Evolutionary conservation across 2,888 invertebrate genomes (phyloP).

Genomic region (Acleris literana): DNA sequence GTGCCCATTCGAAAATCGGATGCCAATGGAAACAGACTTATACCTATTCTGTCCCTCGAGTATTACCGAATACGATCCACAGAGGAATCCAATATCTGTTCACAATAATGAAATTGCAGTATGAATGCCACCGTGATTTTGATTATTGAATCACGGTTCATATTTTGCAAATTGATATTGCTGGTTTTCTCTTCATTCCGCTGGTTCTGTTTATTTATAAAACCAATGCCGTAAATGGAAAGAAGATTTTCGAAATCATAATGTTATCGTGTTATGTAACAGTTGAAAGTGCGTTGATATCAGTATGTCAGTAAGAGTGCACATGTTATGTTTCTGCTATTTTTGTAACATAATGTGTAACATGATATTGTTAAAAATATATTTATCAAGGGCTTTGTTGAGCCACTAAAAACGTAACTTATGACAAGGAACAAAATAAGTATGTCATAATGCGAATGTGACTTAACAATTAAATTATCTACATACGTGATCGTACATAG

Average conservation of each 20-base stretch:
- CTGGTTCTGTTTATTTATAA: constrained; percentile 26
- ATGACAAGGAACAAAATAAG: too few species aligned
- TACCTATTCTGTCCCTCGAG: constrained; percentile 54
- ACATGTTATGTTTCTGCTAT: neutral
- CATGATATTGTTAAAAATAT: too few species aligned
- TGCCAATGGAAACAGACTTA: constrained; percentile 19
- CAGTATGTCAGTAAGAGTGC: neutral
- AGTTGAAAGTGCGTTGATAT: neutral
- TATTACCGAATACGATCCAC: constrained; percentile 62
- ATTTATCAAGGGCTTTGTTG: too few species aligned
- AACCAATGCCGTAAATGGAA: constrained; percentile 29
- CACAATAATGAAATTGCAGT: constrained; percentile 76
- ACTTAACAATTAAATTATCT: too few species aligned
- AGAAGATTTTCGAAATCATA: constrained; percentile 9
- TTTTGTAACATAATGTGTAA: too few species aligned
- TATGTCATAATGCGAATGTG: too few species aligned
- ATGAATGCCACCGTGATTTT: constrained; percentile 74
- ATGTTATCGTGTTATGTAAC: constrained; percentile 14
- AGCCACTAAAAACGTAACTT: too few species aligned
- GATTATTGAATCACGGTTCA: constrained; percentile 70
- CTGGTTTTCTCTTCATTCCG: constrained; percentile 41
- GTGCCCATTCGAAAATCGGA: neutral
- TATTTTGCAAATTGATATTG: constrained; percentile 57
- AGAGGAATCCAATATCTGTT: constrained; percentile 71
- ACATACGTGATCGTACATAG: too few species aligned